These are phyloP conservation scores for Trialeurodes vaporariorum DNA, from an alignment of 1,140 invertebrate species.

Conservation along the genomic window DNA sequence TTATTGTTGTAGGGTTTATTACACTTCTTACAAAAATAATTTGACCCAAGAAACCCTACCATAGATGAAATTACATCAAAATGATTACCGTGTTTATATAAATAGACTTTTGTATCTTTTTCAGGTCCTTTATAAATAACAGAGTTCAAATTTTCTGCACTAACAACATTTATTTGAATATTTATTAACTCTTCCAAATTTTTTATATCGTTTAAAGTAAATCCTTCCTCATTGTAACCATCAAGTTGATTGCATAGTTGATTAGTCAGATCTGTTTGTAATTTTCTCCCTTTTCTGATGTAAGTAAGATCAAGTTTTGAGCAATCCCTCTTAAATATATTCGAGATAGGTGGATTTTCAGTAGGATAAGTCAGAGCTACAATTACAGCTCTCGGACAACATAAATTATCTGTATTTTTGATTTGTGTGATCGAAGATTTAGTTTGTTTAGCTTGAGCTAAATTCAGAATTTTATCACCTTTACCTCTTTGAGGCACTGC, in stretches of 20 bases:
- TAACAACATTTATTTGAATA: conserved; percentile 9
- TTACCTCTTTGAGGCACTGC: background rate
- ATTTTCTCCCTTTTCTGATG: conserved; percentile 4
- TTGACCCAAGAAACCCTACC: background rate
- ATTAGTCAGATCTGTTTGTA: conserved; percentile 7
- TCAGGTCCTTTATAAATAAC: conserved; percentile 10
- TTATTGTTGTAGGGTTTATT: conserved; percentile 9
- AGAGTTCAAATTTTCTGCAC: conserved; percentile 10
- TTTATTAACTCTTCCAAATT: conserved; percentile 7
- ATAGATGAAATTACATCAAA: conserved; percentile 8
- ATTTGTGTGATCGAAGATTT: conserved; percentile 4
- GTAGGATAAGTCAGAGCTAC: conserved; percentile 4
- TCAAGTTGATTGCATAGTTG: conserved; percentile 6
- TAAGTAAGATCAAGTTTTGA: background rate
- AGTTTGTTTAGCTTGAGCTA: conserved; percentile 12
- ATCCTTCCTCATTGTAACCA: conserved; percentile 8
- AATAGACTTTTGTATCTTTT: conserved; percentile 6
- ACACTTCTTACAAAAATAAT: conserved; percentile 8
- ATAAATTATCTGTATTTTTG: conserved; percentile 11
- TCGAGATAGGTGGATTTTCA: conserved; percentile 4
- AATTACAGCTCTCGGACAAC: conserved; percentile 8
- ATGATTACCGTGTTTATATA: conserved; percentile 12
- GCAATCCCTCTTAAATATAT: conserved; percentile 3
- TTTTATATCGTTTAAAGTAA: conserved; percentile 7
- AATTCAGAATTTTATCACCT: conserved; percentile 8